phyloP scores from a whole-genome alignment of 2,797 vertebrate species.

The Spinibarbus caldwelli region DNA sequence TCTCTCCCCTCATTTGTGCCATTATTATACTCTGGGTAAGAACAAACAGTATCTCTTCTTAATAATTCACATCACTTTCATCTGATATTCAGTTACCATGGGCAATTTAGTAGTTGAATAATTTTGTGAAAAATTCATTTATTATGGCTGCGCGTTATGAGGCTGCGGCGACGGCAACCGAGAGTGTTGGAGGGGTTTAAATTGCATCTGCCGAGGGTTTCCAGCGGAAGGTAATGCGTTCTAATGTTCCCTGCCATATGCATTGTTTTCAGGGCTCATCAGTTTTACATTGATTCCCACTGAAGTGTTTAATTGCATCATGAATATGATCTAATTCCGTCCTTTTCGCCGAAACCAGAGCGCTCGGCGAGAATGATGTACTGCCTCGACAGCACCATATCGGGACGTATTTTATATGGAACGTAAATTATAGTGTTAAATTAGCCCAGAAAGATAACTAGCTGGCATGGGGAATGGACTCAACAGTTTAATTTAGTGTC shows the following conservation, averaged over 20 bases:
- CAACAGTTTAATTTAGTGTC: conserved; percentile 88
- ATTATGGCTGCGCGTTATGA: conserved; percentile 96
- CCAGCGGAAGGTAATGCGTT: conserved; percentile 99
- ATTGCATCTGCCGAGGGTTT: conserved; percentile 90
- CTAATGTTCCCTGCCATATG: conserved; percentile 99
- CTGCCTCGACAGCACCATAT: conserved; percentile 89
- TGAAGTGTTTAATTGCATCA: conserved; percentile 99
- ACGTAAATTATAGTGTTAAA: conserved; percentile 89
- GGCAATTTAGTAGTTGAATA: conserved; percentile 99
- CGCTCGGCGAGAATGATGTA: conserved; percentile 97
- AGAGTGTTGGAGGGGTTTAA: conserved; percentile 93
- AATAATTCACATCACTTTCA: conserved; percentile 99
- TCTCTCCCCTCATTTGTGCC: conserved; percentile 69
- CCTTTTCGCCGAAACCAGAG: conserved; percentile 98
- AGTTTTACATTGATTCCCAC: conserved; percentile 99
- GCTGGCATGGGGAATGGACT: conserved; percentile 85
- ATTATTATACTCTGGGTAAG: conserved; percentile 80
- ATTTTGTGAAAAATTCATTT: conserved; percentile 99
- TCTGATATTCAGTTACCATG: conserved; percentile 99
- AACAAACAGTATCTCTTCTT: conserved; percentile 88
- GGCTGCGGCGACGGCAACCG: conserved; percentile 92
- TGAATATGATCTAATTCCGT: conserved; percentile 99
- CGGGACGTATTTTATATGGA: conserved; percentile 86
- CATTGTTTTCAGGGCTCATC: conserved; percentile 99
- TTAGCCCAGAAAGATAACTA: conserved; percentile 88